Conservation (phyloP, 2,797 vertebrate genomes). For the Neosilurus mollespiculum region DNA sequence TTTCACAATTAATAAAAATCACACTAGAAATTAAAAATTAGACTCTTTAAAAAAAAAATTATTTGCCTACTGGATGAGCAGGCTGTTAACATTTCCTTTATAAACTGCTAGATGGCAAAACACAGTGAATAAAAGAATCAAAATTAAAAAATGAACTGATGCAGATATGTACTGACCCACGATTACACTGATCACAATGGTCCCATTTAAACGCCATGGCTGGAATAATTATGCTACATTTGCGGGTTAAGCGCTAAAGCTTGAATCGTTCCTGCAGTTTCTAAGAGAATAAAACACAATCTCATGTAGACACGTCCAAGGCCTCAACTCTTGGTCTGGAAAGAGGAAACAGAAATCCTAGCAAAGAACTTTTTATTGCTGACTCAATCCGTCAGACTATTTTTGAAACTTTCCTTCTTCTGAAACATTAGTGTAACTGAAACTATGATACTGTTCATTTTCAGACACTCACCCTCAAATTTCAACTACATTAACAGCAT, state of each 20-base stretch:
- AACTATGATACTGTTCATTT: background rate
- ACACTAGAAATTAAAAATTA: constrained; percentile 46
- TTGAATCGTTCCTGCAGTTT: background rate
- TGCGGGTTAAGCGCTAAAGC: background rate
- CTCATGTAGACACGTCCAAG: constrained; percentile 21
- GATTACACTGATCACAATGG: constrained; percentile 39
- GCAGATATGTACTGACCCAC: constrained; percentile 26
- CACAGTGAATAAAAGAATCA: constrained; percentile 8
- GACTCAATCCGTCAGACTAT: constrained; percentile 32
- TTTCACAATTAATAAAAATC: constrained; percentile 68
- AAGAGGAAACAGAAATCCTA: constrained; percentile 26
- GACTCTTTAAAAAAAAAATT: constrained; percentile 61
- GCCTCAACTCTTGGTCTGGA: constrained; percentile 31
- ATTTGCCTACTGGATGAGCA: constrained; percentile 15
- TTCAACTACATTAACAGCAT: constrained; percentile 5
- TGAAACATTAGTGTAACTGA: constrained; percentile 30
- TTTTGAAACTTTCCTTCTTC: constrained; percentile 24
- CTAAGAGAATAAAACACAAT: constrained; percentile 15
- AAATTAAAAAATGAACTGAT: constrained; percentile 16
- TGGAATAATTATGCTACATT: constrained; percentile 57
- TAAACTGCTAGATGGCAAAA: constrained; percentile 12
- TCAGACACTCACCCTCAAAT: constrained; percentile 11
- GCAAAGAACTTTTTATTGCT: constrained; percentile 50
- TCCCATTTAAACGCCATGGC: constrained; percentile 48
- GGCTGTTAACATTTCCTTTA: constrained; percentile 30